These are phyloP conservation scores for Sternotherus odoratus DNA, from an alignment of 2,797 vertebrate species.

Conservation along the genomic window DNA sequence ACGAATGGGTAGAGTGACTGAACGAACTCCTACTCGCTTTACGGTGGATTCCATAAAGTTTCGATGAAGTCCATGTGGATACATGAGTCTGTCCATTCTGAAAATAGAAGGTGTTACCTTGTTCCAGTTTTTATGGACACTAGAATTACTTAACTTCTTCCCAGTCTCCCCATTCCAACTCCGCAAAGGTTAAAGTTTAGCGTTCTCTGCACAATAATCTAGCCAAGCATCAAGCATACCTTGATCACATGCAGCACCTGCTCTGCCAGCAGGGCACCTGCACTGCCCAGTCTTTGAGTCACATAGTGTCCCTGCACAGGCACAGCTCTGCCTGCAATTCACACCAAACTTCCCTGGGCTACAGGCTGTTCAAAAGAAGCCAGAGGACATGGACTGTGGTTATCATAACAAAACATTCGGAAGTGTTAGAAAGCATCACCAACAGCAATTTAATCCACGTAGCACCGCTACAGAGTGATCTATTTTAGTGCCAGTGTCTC, in stretches of 20 bases:
- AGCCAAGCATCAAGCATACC: slow-evolving; percentile 10
- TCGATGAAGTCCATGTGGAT: neutral
- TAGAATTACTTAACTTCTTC: neutral
- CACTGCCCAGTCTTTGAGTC: slow-evolving; percentile 63
- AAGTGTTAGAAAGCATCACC: neutral
- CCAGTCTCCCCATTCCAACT: fast-evolving
- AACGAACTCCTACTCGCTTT: neutral
- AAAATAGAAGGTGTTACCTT: neutral
- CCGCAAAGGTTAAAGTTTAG: neutral
- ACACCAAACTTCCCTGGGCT: slow-evolving; percentile 71
- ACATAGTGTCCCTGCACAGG: slow-evolving; percentile 69
- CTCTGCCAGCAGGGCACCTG: slow-evolving; percentile 79
- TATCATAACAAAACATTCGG: neutral
- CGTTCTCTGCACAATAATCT: neutral
- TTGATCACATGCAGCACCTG: slow-evolving; percentile 38
- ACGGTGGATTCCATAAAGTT: fast-evolving
- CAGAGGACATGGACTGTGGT: neutral
- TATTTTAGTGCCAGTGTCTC: neutral
- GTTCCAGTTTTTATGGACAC: neutral
- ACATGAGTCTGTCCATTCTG: neutral
- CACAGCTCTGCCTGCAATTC: slow-evolving; percentile 76
- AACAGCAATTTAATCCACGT: neutral
- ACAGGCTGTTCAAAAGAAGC: slow-evolving; percentile 72
- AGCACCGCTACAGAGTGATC: slow-evolving; percentile 14
- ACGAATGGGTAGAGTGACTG: neutral